Evolutionary conservation across 2,797 vertebrate genomes (phyloP), one percentile per base, ranked within the genome.

Genomic region (Phoeniculus purpureus): DNA sequence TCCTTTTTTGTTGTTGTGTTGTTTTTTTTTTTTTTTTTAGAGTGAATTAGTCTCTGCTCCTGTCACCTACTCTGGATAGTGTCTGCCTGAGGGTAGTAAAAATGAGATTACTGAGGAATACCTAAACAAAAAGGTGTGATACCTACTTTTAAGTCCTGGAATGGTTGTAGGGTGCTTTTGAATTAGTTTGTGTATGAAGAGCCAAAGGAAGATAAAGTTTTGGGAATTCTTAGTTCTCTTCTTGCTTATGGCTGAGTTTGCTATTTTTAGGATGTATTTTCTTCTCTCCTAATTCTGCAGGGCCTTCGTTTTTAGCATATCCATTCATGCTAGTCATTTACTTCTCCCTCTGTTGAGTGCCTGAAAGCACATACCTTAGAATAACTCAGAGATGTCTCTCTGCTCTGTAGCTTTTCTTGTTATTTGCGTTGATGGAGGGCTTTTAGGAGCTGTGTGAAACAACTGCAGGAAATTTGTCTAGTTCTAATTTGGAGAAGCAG

Each of bases 1-100:
- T 37, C 0, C 0, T 9, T 32, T 47, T 5, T 13, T 29, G 20
- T 19, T 25, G n/a, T n/a, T n/a, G n/a, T n/a, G n/a, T n/a, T n/a
- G n/a, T 23, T 12, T 8, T 37, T 37, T 37, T 37, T 23, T 54
- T 21, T 40, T 40, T 27, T n/a, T 34, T 25, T 15, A 29, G 17
- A 9, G 11, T 37, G 11, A 25, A 15, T 85, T 94, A 54, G 10
- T 56, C 15, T 66, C 23, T 71, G 34, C 31, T 89, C 19, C 29
- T 27, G 91, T 73, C 34, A 77, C 15, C 6, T 90, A 7, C 20
- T 74, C 10, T 71, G 72, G 37, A 16, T 81, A 54, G 60, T 20
- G 31, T 78, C 45, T 71, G 32, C 55, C 25, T 71, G 50, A 81
- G 56, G 45, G 27, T 37, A 48, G 21, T 50, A 56, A 90, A 84